Base-by-base conservation (phyloP, 2,113 vertebrate species). In the Scortum barcoo region DNA sequence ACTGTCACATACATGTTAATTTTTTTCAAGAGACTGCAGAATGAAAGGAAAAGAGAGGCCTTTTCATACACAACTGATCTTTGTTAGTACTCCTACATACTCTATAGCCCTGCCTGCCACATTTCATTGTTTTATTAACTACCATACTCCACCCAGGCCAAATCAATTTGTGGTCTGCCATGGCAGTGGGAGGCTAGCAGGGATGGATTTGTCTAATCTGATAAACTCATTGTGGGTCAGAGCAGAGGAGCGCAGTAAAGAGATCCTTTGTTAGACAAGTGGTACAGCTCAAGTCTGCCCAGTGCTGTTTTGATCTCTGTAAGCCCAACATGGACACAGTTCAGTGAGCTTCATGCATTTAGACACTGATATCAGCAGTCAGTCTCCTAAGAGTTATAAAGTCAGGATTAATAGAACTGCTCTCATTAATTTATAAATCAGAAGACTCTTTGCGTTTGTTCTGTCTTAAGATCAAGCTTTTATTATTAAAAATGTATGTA, bases 181-280 rank as follows among this genome's bases (percentile, higher is more conserved):
- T 86, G 73, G 74, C 51, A 72, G 88, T 86, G 61, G 89, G 90
- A 87, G 76, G 72, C 53, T 72, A 66, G 81, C 78, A 76, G 75
- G 76, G 86, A 84, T 44, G 76, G 83, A 84, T 84, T 80, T 70
- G 61, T 81, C 86, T 91, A 88, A 90, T 91, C 86, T 89, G 88
- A 92, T 93, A 84, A 93, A 90, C 19, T 74, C 36, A 66, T 81
- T 89, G 85, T 93, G 73, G 72, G 86, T 54, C 38, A 58, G 80
- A 80, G 90, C 87, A 85, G 79, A 77, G 77, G 81, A 87, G 79
- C 78, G 84, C 75, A 67, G 46, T 86, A 71, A 91, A 87, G 89
- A 90, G 85, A 76, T 70, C 80, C 80, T 88, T 92, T 93, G 88
- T 93, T 80, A 65, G 76, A 81, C 61, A 66, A 76, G 71, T 26